Evolutionary conservation across 1,140 invertebrate species (phyloP).

Genomic region (Lucilia sericata): DNA sequence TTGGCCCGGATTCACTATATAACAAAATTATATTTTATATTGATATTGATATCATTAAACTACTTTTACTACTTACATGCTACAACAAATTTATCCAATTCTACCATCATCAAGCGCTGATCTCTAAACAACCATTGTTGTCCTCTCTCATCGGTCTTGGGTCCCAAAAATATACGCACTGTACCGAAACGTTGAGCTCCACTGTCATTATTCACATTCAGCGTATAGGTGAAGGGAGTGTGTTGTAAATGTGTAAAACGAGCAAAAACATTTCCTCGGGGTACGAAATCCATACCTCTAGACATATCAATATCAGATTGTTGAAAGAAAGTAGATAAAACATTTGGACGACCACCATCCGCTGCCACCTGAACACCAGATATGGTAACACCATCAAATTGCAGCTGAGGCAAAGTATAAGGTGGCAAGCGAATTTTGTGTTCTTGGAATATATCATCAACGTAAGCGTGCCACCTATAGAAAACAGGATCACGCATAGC

Average conservation of each 20-base stretch:
- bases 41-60: not conserved
- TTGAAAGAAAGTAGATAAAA: conserved; percentile 78
- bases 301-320: conserved; percentile 80
- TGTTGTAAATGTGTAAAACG: conserved; percentile 82
- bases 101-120: conserved; percentile 79
- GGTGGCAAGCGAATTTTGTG: conserved; percentile 78
- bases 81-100: conserved; percentile 81
- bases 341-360: conserved; percentile 70
- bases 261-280: conserved; percentile 77
- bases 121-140: conserved; percentile 74
- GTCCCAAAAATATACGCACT: conserved; percentile 81
- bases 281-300: conserved; percentile 81
- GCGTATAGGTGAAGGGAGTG: conserved; percentile 75
- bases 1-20: conserved; percentile 73
- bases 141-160: conserved; percentile 78
- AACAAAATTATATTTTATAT: conserved; percentile 6
- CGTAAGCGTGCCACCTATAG: conserved; percentile 85
- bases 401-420: conserved; percentile 73
- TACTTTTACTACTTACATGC: conserved; percentile 69
- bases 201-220: conserved; percentile 75
- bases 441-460: conserved; percentile 83
- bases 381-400: conserved; percentile 75
- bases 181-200: conserved; percentile 73
- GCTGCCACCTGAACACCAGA: conserved; percentile 70
- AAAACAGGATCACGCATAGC: conserved; percentile 87